Conservation (phyloP, 2,797 vertebrate genomes). For the Leptodactylus fallax region DNA sequence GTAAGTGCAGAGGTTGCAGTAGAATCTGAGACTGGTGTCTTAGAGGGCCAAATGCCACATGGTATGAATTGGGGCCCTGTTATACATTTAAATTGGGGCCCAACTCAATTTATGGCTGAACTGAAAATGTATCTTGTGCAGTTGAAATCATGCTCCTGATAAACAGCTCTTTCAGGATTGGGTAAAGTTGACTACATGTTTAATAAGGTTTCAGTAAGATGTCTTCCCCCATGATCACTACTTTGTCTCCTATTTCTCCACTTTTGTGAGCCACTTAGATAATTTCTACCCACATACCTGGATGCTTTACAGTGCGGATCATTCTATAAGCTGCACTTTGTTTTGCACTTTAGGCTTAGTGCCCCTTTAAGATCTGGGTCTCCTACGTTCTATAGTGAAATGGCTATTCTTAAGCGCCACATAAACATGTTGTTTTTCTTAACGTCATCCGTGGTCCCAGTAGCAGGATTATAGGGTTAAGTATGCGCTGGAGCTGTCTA, state of each 20-base stretch:
- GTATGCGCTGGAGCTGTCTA: slow-evolving; percentile 29
- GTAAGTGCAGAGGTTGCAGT: too few relatives aligned
- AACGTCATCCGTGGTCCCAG: neutral
- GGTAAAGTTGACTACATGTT: neutral
- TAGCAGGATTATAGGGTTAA: slow-evolving; percentile 44
- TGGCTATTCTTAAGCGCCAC: too few relatives aligned
- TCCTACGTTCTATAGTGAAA: neutral
- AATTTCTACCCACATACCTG: too few relatives aligned
- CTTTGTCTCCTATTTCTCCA: neutral
- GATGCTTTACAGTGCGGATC: too few relatives aligned
- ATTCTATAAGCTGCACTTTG: too few relatives aligned
- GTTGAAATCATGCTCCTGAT: neutral
- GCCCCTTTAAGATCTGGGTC: neutral
- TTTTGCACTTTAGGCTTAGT: neutral
- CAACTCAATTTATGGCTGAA: neutral
- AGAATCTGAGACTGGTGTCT: too few relatives aligned
- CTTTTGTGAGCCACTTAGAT: neutral
- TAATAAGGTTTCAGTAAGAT: neutral
- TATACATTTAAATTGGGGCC: too few relatives aligned
- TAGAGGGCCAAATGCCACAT: neutral
- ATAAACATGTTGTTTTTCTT: slow-evolving; percentile 19
- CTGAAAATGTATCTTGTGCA: neutral
- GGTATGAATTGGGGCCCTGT: too few relatives aligned
- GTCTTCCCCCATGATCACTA: neutral
- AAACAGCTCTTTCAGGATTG: neutral